A percentile compares a stretch with the other conserved stretches of the same genome.
These are phyloP conservation scores for Lepus oiostolus DNA, from an alignment of 2,797 vertebrate species.

Conservation along the genomic window DNA sequence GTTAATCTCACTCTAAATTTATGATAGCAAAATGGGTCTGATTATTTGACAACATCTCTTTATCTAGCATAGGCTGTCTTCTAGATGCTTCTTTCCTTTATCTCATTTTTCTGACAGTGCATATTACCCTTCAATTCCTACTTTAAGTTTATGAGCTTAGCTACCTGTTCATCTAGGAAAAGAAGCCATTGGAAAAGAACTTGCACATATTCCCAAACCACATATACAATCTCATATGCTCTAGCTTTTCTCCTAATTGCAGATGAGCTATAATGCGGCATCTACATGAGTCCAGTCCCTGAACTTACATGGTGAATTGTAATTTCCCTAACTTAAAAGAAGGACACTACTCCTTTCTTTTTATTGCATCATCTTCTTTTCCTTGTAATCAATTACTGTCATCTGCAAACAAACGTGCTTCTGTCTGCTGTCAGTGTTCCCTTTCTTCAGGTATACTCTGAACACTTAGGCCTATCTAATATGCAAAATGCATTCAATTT, in stretches of 20 bases:
- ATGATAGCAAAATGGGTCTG: background rate
- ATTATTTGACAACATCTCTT: background rate
- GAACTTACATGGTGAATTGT: background rate
- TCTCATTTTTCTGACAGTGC: background rate
- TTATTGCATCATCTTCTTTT: background rate
- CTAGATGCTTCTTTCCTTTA: background rate
- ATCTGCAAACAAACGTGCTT: background rate
- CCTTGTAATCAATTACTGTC: background rate
- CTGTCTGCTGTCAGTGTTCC: background rate
- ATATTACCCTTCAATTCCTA: background rate
- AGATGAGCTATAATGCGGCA: background rate
- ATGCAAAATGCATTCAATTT: background rate
- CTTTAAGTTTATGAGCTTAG: background rate
- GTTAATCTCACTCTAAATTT: conserved; percentile 3
- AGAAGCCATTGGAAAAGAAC: background rate
- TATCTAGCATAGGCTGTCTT: background rate
- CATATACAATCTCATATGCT: background rate
- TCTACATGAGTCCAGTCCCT: background rate
- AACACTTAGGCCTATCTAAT: background rate
- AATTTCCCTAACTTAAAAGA: background rate
- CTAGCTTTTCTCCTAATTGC: background rate
- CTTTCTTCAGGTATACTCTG: background rate
- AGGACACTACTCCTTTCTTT: background rate
- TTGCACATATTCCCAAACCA: too few species aligned
- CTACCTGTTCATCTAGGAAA: background rate